A percentile compares a stretch with the other conserved stretches of the same genome.
Conservation (phyloP, 1,140 invertebrate species). For the Dryas iulia region DNA sequence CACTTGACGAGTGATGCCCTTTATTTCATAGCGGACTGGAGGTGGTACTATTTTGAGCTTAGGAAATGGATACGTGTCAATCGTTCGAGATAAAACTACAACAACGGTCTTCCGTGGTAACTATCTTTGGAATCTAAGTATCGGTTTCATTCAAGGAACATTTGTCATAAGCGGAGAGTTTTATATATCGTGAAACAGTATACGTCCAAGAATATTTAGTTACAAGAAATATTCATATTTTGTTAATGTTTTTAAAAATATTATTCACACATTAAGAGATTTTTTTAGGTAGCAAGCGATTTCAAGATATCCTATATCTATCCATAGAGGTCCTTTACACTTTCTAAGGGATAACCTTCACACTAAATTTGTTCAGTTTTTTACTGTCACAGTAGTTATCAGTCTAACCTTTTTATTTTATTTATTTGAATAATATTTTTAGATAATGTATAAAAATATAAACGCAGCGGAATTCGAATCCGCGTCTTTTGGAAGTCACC, state of each 20-base stretch:
- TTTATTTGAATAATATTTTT: too few species aligned
- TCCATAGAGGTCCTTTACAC: too few species aligned
- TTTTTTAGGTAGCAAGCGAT: too few species aligned
- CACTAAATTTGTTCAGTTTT: too few species aligned
- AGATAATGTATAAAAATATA: too few species aligned
- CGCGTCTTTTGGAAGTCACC: too few species aligned
- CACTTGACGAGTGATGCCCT: constrained; percentile 63
- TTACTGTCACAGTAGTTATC: too few species aligned
- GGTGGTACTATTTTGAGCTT: constrained; percentile 65
- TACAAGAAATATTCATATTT: neutral
- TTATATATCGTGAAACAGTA: neutral
- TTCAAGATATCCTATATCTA: too few species aligned
- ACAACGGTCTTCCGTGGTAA: constrained; percentile 61
- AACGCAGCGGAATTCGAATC: too few species aligned
- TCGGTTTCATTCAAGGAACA: constrained; percentile 47
- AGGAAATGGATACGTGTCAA: constrained; percentile 76
- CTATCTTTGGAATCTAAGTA: constrained; percentile 58
- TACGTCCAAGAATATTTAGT: neutral
- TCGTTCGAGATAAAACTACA: constrained; percentile 56
- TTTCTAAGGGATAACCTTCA: too few species aligned
- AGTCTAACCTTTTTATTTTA: too few species aligned
- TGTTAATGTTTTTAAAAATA: neutral
- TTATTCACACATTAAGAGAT: too few species aligned
- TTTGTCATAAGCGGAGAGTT: constrained; percentile 15
- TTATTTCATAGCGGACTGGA: constrained; percentile 67